These are phyloP conservation scores for Tragelaphus buxtoni DNA, from an alignment of 2,113 vertebrate species.

Conservation along the genomic window DNA sequence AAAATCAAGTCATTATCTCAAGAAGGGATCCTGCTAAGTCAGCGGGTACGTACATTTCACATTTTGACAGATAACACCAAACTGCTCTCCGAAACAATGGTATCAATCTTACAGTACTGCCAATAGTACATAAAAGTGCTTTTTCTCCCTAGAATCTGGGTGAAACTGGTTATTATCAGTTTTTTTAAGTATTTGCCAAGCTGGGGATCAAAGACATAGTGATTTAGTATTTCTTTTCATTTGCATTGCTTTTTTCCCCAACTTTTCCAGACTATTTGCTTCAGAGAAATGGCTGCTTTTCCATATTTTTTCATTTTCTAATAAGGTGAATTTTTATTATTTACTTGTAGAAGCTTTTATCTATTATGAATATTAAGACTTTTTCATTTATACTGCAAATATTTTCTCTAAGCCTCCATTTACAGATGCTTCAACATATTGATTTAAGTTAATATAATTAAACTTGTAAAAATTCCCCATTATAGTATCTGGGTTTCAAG, in stretches of 20 bases:
- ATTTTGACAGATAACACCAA: not conserved
- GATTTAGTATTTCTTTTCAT: not conserved
- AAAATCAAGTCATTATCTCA: slow-evolving; percentile 5
- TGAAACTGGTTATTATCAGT: not conserved
- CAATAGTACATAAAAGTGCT: not conserved
- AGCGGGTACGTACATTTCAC: not conserved
- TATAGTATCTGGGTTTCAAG: slow-evolving; percentile 12
- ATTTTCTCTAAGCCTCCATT: not conserved
- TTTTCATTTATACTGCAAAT: slow-evolving; percentile 17
- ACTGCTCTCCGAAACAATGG: not conserved
- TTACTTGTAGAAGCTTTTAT: not conserved
- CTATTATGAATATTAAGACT: not conserved
- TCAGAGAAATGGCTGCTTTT: not conserved
- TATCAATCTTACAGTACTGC: not conserved
- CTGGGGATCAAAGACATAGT: not conserved
- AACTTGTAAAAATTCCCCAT: not conserved
- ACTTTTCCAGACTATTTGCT: not conserved
- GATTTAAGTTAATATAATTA: not conserved
- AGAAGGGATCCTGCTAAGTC: not conserved
- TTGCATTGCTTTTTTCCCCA: not conserved
- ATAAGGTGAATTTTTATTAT: not conserved
- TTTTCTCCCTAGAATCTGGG: not conserved
- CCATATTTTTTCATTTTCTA: not conserved
- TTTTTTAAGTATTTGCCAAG: slow-evolving; percentile 2
- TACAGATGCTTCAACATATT: not conserved